Conservation (phyloP, 2,888 invertebrate genomes). For the Syrista parreyssii region DNA sequence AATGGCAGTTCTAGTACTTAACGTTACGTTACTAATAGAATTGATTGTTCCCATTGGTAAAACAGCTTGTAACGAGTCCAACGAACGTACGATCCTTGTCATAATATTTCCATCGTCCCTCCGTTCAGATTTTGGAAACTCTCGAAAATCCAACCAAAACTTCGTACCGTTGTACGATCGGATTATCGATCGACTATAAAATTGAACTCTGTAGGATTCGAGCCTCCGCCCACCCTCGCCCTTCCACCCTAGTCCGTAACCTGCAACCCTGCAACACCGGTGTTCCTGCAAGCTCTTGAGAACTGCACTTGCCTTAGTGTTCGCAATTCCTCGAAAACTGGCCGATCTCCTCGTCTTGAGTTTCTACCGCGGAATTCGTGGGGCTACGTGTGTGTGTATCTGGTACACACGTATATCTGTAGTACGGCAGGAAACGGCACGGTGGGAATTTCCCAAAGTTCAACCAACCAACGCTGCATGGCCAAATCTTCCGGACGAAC, state of each 20-base stretch:
- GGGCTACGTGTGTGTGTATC: not conserved
- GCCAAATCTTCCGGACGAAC: not conserved
- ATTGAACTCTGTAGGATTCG: not conserved
- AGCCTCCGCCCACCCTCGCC: not conserved
- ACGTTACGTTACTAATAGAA: slow-evolving; percentile 28
- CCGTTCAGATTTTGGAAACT: not conserved
- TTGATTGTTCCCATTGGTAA: slow-evolving; percentile 26
- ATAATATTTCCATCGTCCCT: slow-evolving; percentile 1
- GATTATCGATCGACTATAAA: not conserved
- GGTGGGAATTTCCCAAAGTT: not conserved
- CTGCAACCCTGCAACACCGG: not conserved
- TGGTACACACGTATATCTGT: not conserved
- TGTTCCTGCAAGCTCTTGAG: not conserved
- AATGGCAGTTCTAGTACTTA: slow-evolving; percentile 30
- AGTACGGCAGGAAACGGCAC: not conserved
- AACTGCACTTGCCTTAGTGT: not conserved
- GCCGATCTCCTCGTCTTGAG: not conserved
- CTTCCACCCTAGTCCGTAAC: not conserved
- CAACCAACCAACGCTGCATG: not conserved
- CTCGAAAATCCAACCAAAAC: not conserved
- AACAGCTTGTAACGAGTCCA: not conserved
- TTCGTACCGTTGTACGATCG: not conserved
- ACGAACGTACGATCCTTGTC: not conserved
- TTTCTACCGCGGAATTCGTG: not conserved
- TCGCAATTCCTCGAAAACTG: not conserved